Conservation (phyloP, 2,888 invertebrate species). For the Drosophila demipolita region DNA sequence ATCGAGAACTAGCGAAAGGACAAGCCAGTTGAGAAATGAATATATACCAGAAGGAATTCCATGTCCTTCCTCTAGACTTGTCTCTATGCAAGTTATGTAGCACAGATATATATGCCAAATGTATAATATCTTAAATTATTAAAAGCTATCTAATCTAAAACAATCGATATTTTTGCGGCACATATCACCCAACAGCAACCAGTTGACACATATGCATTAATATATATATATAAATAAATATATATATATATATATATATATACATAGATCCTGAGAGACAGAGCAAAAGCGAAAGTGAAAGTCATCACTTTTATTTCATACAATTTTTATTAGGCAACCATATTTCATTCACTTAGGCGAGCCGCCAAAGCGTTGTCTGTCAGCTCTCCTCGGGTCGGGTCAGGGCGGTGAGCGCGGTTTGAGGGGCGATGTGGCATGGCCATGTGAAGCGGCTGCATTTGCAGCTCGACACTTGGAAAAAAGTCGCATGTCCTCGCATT, state of each 20-base stretch:
- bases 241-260: constrained; percentile 3
- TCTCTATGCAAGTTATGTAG: background rate
- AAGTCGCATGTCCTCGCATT: background rate
- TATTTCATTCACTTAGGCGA: constrained; percentile 78
- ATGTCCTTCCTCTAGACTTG: background rate
- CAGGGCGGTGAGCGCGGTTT: background rate
- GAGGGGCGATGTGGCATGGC: background rate
- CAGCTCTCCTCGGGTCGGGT: constrained; percentile 15
- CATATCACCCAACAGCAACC: background rate
- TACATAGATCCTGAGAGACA: constrained; percentile 23
- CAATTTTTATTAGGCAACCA: constrained; percentile 76
- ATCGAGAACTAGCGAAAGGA: background rate
- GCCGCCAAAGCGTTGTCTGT: constrained; percentile 59
- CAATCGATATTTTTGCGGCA: too few species aligned
- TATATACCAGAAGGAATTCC: background rate
- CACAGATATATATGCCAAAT: too few species aligned
- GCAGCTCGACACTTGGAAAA: constrained; percentile 12
- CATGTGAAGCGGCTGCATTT: constrained; percentile 33
- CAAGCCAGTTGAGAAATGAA: background rate
- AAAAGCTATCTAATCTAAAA: too few species aligned
- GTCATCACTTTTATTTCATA: constrained; percentile 81
- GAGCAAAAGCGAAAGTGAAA: constrained; percentile 66
- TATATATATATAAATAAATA: background rate
- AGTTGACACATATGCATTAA: constrained; percentile 28
- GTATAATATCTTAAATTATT: too few species aligned